phyloP scores from a whole-genome alignment of 2,113 vertebrate species.

The Xiphophorus hellerii region DNA sequence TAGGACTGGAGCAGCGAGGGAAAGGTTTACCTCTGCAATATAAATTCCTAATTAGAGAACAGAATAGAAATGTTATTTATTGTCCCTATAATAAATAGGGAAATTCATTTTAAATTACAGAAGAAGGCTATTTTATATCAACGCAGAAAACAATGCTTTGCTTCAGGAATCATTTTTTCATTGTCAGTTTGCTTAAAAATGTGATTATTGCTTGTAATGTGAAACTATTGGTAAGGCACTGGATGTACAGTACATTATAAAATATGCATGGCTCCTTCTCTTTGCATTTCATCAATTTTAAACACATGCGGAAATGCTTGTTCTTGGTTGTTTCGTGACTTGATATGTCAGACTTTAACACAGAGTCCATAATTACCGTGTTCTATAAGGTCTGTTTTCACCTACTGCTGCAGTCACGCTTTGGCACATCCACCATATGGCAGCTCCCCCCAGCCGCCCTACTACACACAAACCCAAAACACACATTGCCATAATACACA shows the following conservation, averaged over 20 bases:
- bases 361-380: conserved; percentile 21
- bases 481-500: conserved; percentile 12
- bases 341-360: conserved; percentile 1
- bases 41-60: not conserved
- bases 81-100: no score
- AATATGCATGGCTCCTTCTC: not conserved
- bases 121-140: not conserved
- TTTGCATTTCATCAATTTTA: conserved; percentile 3
- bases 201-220: not conserved
- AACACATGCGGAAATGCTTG: not conserved
- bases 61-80: no score
- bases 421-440: conserved; percentile 55
- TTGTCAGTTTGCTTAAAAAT: not conserved
- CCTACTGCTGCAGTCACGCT: conserved; percentile 38
- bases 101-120: not conserved
- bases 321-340: conserved; percentile 13
- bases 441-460: conserved; percentile 26
- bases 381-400: conserved; percentile 32
- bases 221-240: not conserved
- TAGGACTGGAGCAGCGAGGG: not conserved
- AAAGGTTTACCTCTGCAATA: not conserved
- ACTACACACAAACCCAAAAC: conserved; percentile 33
- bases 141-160: not conserved
- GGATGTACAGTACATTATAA: not conserved
- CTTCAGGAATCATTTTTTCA: not conserved